Base-by-base conservation (phyloP, 92 coral and sea anemone species). In the Diadumene lineata region DNA sequence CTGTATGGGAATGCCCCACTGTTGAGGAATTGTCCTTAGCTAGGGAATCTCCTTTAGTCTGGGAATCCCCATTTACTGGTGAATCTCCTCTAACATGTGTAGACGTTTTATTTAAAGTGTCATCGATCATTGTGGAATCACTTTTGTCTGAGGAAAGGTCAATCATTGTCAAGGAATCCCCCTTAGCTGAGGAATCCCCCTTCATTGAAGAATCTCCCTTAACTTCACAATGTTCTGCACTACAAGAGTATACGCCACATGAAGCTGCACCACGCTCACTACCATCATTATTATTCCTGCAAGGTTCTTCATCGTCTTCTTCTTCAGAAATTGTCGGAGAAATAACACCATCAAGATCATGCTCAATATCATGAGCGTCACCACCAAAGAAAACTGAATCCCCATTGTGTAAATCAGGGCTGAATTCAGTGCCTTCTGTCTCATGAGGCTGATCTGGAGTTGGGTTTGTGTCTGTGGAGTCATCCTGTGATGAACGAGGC, bases 381-480 rank as follows among this genome's bases (percentile, higher is more conserved):
- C 31, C 23, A 25, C 31, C 63, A 51, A 78, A 66, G 46, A 78
- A 78, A 60, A 57, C 75, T 1, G 74, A 50, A 25, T 78, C 82
- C 24, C 38, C 65, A 32, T 76, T 64, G 4, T 76, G 64, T 30
- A 43, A 63, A 66, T 65, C 73, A 18, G 74, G 76, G 66, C 67
- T 67, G 1, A 75, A 53, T 34, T 58, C 68, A 11, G 82, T 38
- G 13, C 67, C 34, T 23, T 51, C 58, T 34, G 75, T 26, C 13
- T 78, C 75, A 25, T 66, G 56, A 66, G 50, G 50, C 0, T 10
- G 68, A 44, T 44, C 63, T 44, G 79, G 15, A 0, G 43, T 23
- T 48, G 18, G 38, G 28, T 31, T 61, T 1, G 33, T 44, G 34
- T 73, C 78, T 13, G 68, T 13, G 57, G 64, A 22, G 7, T 78